phyloP scores from a whole-genome alignment of 2,888 invertebrate species.

The Synergus gifuensis region DNA sequence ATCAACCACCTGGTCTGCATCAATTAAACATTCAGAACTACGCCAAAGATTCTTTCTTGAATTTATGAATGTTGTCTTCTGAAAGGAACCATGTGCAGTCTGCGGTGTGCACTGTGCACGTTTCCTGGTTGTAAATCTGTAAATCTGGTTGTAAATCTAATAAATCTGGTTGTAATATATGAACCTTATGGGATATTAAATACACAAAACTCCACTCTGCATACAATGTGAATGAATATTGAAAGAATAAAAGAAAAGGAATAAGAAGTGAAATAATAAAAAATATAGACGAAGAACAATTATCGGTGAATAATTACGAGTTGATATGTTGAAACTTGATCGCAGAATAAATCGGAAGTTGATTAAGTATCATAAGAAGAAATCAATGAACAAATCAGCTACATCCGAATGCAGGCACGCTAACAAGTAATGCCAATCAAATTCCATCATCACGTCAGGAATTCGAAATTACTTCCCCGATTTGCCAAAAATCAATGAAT shows the following conservation, averaged over 20 bases:
- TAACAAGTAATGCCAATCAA: constrained; percentile 9
- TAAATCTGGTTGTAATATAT: constrained; percentile 58
- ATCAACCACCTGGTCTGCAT: constrained; percentile 36
- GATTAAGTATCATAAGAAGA: neutral
- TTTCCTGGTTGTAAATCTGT: constrained; percentile 66
- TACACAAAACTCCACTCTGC: constrained; percentile 45
- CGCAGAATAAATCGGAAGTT: neutral
- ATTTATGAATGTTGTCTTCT: constrained; percentile 61
- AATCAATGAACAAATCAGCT: neutral
- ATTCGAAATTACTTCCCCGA: neutral
- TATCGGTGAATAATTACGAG: neutral
- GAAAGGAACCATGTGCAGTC: constrained; percentile 55
- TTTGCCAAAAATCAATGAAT: constrained; percentile 23
- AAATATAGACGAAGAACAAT: neutral
- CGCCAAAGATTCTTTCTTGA: constrained; percentile 45
- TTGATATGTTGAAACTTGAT: neutral
- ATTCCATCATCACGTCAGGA: neutral
- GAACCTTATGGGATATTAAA: constrained; percentile 62
- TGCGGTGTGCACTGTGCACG: constrained; percentile 26
- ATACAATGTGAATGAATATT: constrained; percentile 8
- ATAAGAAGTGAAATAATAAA: too few species aligned
- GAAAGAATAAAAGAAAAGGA: neutral
- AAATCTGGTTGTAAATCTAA: too few species aligned
- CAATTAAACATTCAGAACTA: constrained; percentile 27
- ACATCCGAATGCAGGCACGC: neutral